Base-by-base conservation (phyloP, 2,797 vertebrate species). In the Diceros bicornis region DNA sequence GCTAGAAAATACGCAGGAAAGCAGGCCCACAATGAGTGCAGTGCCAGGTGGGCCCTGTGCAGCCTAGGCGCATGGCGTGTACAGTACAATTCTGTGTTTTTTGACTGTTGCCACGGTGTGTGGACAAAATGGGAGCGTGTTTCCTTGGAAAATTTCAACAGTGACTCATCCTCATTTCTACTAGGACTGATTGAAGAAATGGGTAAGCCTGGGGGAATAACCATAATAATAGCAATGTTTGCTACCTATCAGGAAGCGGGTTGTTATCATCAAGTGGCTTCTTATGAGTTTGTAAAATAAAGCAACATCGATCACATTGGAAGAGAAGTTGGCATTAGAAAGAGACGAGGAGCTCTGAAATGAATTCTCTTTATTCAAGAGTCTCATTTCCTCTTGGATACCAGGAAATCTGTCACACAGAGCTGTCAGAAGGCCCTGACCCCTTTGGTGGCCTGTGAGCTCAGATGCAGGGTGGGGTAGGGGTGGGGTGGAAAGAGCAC, bases 91-190 rank as follows among this genome's bases (percentile, higher is more conserved):
- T 79, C 77, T 71, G 72, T 50, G 44, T 61, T 88, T 96, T 59
- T 29, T 75, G 71, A 85, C 55, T 0, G 57, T 85, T 81, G 89
- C 85, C 77, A 72, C 55, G 74, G 82, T 57, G 25, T 89, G 79
- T 72, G 94, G 91, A 94, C 93, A 87, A 88, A 78, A 92, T 8
- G 47, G 18, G 52, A 90, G 59, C 20, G 55, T 62, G 44, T 94
- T 96, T 94, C 89, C 90, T 89, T 62, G 71, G 85, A 91, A 97
- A 82, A 91, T 96, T 89, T 96, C 94, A 93, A 44, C 75, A 72
- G 78, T 84, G 93, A 91, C 75, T 92, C 90, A 90, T 66, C 34
- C 72, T 93, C 34, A 59, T 94, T 96, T 86, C 69, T 68, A 29
- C 12, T 1, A 69, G 83, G 88, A 89, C 41, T 41, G 13, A 8